phyloP scores from a whole-genome alignment of 2,888 invertebrate genomes.

The Alcis repandata region DNA sequence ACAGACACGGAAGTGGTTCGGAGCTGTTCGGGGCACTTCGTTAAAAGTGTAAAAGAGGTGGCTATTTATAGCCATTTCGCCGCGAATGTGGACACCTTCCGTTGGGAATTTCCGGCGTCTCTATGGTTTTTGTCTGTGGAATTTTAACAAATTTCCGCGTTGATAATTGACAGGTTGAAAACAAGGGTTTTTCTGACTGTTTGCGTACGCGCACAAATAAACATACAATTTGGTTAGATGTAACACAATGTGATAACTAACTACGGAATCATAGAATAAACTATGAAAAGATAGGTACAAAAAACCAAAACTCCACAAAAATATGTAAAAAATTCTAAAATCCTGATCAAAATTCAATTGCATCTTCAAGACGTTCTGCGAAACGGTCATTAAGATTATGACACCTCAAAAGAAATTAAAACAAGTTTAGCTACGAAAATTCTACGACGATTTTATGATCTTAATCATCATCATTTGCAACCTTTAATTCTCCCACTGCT shows the following conservation, averaged over 20 bases:
- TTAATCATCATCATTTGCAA: too few relatives aligned
- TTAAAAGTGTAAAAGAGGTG: slow-evolving; percentile 36
- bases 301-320: too few relatives aligned
- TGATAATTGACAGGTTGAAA: slow-evolving; percentile 33
- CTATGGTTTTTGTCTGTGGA: slow-evolving; percentile 26
- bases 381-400: too few relatives aligned
- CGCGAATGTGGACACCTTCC: slow-evolving; percentile 64
- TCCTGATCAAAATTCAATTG: too few relatives aligned
- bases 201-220: neutral
- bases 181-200: slow-evolving; percentile 12
- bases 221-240: neutral
- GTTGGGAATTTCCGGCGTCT: slow-evolving; percentile 44
- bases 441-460: too few relatives aligned
- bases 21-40: slow-evolving; percentile 44
- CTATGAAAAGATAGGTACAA: neutral
- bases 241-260: neutral
- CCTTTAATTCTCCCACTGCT: too few relatives aligned
- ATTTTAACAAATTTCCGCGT: slow-evolving; percentile 33
- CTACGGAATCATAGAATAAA: neutral
- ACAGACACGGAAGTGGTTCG: slow-evolving; percentile 66
- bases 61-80: slow-evolving; percentile 58
- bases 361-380: too few relatives aligned
- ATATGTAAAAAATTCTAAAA: too few relatives aligned
- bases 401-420: too few relatives aligned
- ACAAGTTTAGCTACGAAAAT: too few relatives aligned